Base-by-base conservation (phyloP, 30 jellyfish, hydroid and myxozoan genomes). In the Clytia hemisphaerica region DNA sequence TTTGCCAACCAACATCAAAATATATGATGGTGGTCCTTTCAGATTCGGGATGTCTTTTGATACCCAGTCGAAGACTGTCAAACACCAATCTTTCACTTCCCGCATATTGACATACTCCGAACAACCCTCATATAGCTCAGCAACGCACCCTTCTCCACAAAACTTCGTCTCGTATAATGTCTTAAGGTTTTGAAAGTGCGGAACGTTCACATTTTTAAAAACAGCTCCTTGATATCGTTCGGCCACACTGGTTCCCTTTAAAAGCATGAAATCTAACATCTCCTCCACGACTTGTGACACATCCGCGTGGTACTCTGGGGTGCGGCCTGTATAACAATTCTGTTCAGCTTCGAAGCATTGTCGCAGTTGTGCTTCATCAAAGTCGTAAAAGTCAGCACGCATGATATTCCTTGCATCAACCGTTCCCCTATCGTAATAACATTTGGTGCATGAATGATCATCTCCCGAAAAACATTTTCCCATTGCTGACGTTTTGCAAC, bases 21-120 rank as follows among this genome's bases (percentile, higher is more conserved):
- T 37, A 65, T 65, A 65, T 35, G 78, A 65, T 35, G 71, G 46
- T n/a, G 78, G 78, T 22, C 78, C 78, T 65, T 25, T 65, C 5
- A 45, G 65, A 7, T 45, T 16, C 1, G 67, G 37, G 7, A 65
- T n/a, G 18, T 37, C 18, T 2, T 65, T 37, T 3, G 18, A 16
- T 1, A 65, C 44, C 10, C 37, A 37, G 44, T 37, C 67, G 6
- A 65, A 65, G 16, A 32, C 34, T 19, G 66, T 65, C 29, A 22
- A 28, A 65, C 78, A 65, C 78, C 78, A 65, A 6, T 44, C 49
- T 6, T 38, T 31, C 5, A 65, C 34, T 31, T 25, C n/a, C 25
- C 68, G 66, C 15, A 65, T 31, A 30, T 36, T 67, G 24, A 45
- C 27, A 2, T 40, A 45, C 10, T 42, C 19, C 34, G 67, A 37